These are phyloP conservation scores for Apoderus coryli DNA, from an alignment of 2,888 invertebrate genomes.

Conservation along the genomic window DNA sequence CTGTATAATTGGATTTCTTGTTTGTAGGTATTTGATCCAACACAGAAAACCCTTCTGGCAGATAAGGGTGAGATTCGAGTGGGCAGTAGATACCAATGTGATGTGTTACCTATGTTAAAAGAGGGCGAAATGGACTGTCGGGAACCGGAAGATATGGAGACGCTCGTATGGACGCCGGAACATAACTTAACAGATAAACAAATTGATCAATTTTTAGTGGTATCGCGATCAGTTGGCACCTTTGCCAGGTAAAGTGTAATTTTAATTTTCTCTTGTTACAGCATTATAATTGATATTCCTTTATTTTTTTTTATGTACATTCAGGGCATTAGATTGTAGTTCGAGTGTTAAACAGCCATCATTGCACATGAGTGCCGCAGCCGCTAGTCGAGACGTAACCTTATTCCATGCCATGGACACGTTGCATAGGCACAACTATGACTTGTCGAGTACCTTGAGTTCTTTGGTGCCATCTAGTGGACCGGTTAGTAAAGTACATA, in stretches of 20 bases:
- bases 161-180: slow-evolving; percentile 87
- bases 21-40: slow-evolving; percentile 77
- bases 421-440: slow-evolving; percentile 76
- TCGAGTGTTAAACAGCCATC: slow-evolving; percentile 97
- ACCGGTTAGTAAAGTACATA: no score
- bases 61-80: slow-evolving; percentile 89
- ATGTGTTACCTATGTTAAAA: slow-evolving; percentile 67
- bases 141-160: slow-evolving; percentile 54
- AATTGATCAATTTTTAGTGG: slow-evolving; percentile 97
- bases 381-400: slow-evolving; percentile 96
- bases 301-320: no score
- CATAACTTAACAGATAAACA: slow-evolving; percentile 86
- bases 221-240: slow-evolving; percentile 89
- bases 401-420: slow-evolving; percentile 98
- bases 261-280: no score
- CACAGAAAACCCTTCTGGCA: slow-evolving; percentile 95
- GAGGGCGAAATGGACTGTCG: slow-evolving; percentile 40
- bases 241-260: no score
- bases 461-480: slow-evolving; percentile 90
- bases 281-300: no score
- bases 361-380: slow-evolving; percentile 98
- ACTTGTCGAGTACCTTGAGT: slow-evolving; percentile 79
- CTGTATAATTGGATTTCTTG: no score
- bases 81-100: slow-evolving; percentile 68
- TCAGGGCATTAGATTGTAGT: slow-evolving; percentile 93